Conservation (phyloP, 2,888 invertebrate species). For the Noctua comes region DNA sequence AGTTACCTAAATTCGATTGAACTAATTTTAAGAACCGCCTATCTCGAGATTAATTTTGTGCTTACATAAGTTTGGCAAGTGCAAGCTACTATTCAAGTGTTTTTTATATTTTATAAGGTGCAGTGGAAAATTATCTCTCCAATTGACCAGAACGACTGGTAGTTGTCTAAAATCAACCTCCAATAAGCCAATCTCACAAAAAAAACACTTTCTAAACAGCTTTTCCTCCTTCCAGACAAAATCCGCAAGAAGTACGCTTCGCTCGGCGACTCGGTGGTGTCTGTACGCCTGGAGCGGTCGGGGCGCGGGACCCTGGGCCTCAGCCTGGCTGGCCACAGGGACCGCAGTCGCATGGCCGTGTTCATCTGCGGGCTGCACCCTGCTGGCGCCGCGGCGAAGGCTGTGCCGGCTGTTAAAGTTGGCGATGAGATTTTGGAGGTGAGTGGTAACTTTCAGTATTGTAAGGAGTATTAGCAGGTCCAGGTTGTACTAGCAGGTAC, state of each 20-base stretch:
- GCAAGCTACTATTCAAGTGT: no score
- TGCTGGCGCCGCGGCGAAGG: slow-evolving; percentile 94
- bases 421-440: slow-evolving; percentile 96
- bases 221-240: slow-evolving; percentile 92
- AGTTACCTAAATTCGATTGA: neutral
- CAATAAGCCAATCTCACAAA: neutral
- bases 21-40: neutral
- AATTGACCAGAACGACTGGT: neutral
- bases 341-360: slow-evolving; percentile 98
- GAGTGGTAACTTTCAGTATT: slow-evolving; percentile 8
- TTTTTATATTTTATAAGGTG: no score
- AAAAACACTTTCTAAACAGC: neutral
- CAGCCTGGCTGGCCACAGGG: slow-evolving; percentile 98
- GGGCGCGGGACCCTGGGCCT: slow-evolving; percentile 96
- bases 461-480: no score
- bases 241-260: slow-evolving; percentile 97
- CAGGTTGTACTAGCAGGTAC: no score
- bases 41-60: no score
- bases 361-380: slow-evolving; percentile 99
- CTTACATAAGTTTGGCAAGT: no score
- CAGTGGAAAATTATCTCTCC: neutral
- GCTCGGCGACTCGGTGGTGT: slow-evolving; percentile 92
- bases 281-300: slow-evolving; percentile 94
- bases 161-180: neutral
- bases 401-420: slow-evolving; percentile 94